Conservation (phyloP, 1,140 invertebrate genomes). For the Danaus plexippus region DNA sequence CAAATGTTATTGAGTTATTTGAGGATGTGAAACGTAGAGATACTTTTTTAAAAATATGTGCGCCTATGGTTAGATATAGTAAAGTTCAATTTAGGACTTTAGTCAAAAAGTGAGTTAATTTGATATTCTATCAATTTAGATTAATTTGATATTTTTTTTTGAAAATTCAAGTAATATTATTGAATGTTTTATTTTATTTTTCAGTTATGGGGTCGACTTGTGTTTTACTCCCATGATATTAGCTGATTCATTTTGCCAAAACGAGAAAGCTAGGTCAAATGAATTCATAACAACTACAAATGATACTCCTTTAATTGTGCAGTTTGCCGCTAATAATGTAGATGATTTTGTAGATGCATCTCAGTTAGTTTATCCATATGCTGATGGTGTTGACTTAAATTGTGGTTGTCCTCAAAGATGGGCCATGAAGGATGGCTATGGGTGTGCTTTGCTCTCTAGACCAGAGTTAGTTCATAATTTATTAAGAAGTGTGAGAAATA, state of each 20-base stretch:
- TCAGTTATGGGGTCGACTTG: conserved; percentile 87
- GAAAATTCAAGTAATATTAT: conserved; percentile 5
- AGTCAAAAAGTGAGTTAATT: conserved; percentile 74
- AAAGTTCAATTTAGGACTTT: conserved; percentile 90
- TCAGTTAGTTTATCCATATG: conserved; percentile 87
- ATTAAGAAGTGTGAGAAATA: conserved; percentile 81
- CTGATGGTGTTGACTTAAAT: conserved; percentile 94
- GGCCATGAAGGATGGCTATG: conserved; percentile 93
- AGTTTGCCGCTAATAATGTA: conserved; percentile 93
- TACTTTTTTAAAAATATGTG: conserved; percentile 84
- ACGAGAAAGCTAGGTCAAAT: conserved; percentile 87
- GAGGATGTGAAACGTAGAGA: conserved; percentile 60
- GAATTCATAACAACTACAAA: conserved; percentile 88
- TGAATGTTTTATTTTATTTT: conserved; percentile 23
- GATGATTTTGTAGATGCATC: conserved; percentile 89
- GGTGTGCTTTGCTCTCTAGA: conserved; percentile 85
- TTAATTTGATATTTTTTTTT: conserved; percentile 3
- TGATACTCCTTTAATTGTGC: conserved; percentile 91
- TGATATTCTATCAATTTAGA: conserved; percentile 11
- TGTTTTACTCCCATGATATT: conserved; percentile 98
- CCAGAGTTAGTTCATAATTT: conserved; percentile 89
- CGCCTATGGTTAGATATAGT: conserved; percentile 97
- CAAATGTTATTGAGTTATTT: conserved; percentile 78
- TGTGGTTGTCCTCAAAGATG: conserved; percentile 97
- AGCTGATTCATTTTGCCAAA: conserved; percentile 92